Conservation (phyloP, 2,113 vertebrate species). For the Dolichotis patagonum region DNA sequence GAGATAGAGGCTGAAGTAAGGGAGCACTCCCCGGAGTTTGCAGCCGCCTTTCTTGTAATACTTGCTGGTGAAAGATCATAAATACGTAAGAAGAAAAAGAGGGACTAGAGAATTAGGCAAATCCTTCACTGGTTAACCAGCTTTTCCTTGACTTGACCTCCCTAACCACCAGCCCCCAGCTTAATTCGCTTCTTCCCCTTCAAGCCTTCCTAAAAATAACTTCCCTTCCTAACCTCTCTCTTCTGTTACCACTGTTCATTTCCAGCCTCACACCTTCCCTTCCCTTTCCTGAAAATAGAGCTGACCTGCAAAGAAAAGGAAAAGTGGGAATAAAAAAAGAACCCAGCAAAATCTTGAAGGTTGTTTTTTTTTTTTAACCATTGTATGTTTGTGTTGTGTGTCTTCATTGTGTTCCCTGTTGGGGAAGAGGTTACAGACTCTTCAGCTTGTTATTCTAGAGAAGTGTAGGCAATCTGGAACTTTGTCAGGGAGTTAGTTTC, state of each 20-base stretch:
- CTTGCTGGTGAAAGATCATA: background rate
- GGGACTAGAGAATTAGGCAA: background rate
- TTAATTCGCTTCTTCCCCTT: background rate
- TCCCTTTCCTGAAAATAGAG: conserved; percentile 21
- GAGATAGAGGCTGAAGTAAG: background rate
- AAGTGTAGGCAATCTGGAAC: background rate
- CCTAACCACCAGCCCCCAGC: rapidly evolving
- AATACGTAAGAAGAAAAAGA: background rate
- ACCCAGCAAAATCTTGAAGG: background rate
- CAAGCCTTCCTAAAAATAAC: conserved; percentile 66
- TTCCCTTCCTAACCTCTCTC: conserved; percentile 43
- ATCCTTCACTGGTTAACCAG: background rate
- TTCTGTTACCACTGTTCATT: background rate
- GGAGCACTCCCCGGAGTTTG: background rate
- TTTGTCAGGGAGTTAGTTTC: background rate
- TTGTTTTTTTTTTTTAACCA: background rate
- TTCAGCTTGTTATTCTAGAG: background rate
- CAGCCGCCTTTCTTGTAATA: background rate
- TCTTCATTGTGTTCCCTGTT: background rate
- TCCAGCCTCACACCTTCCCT: conserved; percentile 25
- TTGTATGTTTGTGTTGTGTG: background rate
- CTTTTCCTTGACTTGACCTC: background rate
- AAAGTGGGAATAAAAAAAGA: background rate
- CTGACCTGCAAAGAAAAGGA: conserved; percentile 24
- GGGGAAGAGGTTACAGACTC: background rate